Evolutionary conservation across 2,888 invertebrate species (phyloP).

Genomic region (Acrobasis repandana): DNA sequence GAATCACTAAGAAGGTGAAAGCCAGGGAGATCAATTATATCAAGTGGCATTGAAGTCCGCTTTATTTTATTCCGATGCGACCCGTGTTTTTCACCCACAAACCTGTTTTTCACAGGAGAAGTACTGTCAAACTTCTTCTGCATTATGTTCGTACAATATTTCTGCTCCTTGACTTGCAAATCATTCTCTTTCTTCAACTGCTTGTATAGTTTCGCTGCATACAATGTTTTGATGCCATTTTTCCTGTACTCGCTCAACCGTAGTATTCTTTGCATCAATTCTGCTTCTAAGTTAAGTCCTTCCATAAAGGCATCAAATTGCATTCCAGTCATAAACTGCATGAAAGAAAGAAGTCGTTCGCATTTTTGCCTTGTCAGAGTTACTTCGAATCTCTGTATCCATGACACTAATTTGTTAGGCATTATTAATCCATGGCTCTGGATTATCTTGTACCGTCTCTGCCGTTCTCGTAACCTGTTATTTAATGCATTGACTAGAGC

Average conservation of each 20-base stretch:
- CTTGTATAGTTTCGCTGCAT: slow-evolving; percentile 85
- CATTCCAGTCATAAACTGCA: slow-evolving; percentile 88
- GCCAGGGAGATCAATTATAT: slow-evolving; percentile 89
- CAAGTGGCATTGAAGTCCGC: slow-evolving; percentile 72
- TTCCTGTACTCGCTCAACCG: slow-evolving; percentile 86
- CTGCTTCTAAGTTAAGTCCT: slow-evolving; percentile 87
- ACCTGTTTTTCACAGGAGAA: slow-evolving; percentile 55
- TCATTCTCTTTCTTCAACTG: slow-evolving; percentile 85
- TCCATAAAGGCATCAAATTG: slow-evolving; percentile 91
- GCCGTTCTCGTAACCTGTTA: slow-evolving; percentile 88
- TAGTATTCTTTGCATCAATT: slow-evolving; percentile 84
- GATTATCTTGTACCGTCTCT: slow-evolving; percentile 88
- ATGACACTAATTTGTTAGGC: slow-evolving; percentile 86
- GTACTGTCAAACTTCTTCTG: slow-evolving; percentile 61
- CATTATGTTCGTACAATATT: slow-evolving; percentile 58
- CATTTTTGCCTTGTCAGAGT: slow-evolving; percentile 82
- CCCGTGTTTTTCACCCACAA: slow-evolving; percentile 43
- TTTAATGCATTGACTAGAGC: slow-evolving; percentile 89
- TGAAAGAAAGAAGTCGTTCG: slow-evolving; percentile 86
- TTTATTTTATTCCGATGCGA: slow-evolving; percentile 52
- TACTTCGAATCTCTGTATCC: slow-evolving; percentile 87
- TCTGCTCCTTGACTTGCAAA: slow-evolving; percentile 76
- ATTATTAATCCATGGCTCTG: slow-evolving; percentile 91
- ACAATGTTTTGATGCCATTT: slow-evolving; percentile 87
- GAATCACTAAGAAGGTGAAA: slow-evolving; percentile 87